These are phyloP conservation scores for Tetraneura akinire DNA, from an alignment of 1,140 invertebrate genomes.

Conservation along the genomic window DNA sequence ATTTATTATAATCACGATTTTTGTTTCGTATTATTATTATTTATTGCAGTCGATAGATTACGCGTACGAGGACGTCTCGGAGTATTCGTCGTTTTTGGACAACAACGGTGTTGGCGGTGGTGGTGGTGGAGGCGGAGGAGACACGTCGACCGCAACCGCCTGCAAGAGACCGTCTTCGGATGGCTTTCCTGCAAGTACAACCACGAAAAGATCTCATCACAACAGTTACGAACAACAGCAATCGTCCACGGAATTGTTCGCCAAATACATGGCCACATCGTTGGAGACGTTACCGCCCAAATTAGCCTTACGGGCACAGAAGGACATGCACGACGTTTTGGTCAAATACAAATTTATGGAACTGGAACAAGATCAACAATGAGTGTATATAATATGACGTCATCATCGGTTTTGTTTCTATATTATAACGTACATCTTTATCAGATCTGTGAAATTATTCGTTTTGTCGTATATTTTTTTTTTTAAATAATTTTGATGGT, in stretches of 20 bases:
- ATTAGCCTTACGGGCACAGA: neutral
- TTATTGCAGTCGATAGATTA: slow-evolving; percentile 19
- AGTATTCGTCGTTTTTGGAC: no score
- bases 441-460: no score
- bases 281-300: neutral
- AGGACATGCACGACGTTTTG: slow-evolving; percentile 16
- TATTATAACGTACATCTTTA: no score
- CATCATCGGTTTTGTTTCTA: no score
- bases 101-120: no score
- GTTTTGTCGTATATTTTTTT: no score
- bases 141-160: neutral
- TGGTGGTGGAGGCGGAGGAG: no score
- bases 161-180: neutral
- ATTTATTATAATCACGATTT: no score
- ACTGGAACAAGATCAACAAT: neutral
- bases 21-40: no score
- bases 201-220: neutral
- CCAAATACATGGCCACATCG: slow-evolving; percentile 11
- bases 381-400: no score
- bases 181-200: no score
- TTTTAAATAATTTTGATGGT: no score
- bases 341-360: slow-evolving; percentile 18
- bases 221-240: slow-evolving; percentile 11
- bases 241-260: neutral
- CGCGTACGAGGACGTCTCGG: neutral